These are phyloP conservation scores for Polydrusus cervinus DNA, from an alignment of 2,888 invertebrate species.

Conservation along the genomic window DNA sequence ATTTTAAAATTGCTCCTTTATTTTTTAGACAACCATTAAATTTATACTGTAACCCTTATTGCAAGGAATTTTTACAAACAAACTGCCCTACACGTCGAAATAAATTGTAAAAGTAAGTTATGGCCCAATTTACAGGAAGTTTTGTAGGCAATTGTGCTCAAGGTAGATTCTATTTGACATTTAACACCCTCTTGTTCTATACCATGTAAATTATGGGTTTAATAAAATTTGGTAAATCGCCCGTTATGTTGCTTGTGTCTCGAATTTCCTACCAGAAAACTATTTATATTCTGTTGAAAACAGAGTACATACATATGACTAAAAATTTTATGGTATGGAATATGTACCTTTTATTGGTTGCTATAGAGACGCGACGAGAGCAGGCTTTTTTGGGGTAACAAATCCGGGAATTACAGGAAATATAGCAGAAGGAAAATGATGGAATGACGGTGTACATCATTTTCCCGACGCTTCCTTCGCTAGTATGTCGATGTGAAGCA, in stretches of 20 bases:
- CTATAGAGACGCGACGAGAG: not conserved
- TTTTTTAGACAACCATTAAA: too few relatives aligned
- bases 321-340: not conserved
- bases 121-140: constrained; percentile 29
- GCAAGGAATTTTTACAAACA: constrained; percentile 13
- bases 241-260: not conserved
- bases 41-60: not conserved
- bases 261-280: not conserved
- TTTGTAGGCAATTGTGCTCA: constrained; percentile 34
- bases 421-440: too few relatives aligned
- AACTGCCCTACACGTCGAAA: constrained; percentile 9
- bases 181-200: constrained; percentile 37
- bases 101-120: constrained; percentile 36
- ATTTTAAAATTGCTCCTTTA: too few relatives aligned
- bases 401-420: too few relatives aligned
- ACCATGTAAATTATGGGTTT: constrained; percentile 36
- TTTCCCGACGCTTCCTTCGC: too few relatives aligned
- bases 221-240: constrained; percentile 29
- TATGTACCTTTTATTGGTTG: not conserved
- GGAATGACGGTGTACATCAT: too few relatives aligned
- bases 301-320: not conserved
- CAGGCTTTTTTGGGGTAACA: too few relatives aligned
- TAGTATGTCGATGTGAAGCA: too few relatives aligned
- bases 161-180: constrained; percentile 32
- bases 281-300: not conserved